These are phyloP conservation scores for Callithrix jacchus DNA, from an alignment of 2,113 vertebrate species.

Conservation along the genomic window DNA sequence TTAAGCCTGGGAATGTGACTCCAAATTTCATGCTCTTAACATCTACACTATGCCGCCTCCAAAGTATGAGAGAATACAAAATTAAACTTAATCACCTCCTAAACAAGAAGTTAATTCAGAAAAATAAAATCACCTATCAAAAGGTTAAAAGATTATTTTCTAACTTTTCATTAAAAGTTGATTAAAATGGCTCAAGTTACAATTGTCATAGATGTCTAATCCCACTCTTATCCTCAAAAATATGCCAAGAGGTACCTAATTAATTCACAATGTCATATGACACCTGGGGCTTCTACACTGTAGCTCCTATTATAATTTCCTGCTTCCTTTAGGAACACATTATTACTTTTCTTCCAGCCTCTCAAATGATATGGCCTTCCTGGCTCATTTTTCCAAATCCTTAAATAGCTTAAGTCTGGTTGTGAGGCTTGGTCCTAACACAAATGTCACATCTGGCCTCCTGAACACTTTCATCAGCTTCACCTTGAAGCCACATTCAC, in stretches of 20 bases:
- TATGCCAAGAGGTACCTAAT: neutral
- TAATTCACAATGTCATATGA: constrained; percentile 29
- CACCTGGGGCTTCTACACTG: neutral
- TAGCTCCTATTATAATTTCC: neutral
- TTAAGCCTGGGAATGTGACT: neutral
- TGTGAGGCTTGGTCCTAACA: constrained; percentile 36
- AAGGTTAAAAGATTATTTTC: neutral
- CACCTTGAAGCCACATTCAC: constrained; percentile 26
- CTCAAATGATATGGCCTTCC: constrained; percentile 40
- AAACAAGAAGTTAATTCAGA: neutral
- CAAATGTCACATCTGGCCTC: constrained; percentile 58
- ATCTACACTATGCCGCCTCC: neutral
- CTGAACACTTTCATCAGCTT: constrained; percentile 48
- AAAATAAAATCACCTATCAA: neutral
- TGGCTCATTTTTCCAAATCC: constrained; percentile 24
- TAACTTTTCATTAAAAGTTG: neutral
- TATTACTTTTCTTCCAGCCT: constrained; percentile 29
- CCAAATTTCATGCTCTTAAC: constrained; percentile 7
- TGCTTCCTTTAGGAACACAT: constrained; percentile 34
- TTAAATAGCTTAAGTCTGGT: constrained; percentile 55
- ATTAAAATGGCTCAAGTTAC: neutral
- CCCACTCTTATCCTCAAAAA: neutral
- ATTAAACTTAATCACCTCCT: neutral
- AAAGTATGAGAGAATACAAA: neutral
- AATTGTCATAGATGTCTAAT: neutral